Evolutionary conservation across 2,797 vertebrate species (phyloP), one percentile per base, ranked within the genome.

Genomic region (Calcarius lapponicus): DNA sequence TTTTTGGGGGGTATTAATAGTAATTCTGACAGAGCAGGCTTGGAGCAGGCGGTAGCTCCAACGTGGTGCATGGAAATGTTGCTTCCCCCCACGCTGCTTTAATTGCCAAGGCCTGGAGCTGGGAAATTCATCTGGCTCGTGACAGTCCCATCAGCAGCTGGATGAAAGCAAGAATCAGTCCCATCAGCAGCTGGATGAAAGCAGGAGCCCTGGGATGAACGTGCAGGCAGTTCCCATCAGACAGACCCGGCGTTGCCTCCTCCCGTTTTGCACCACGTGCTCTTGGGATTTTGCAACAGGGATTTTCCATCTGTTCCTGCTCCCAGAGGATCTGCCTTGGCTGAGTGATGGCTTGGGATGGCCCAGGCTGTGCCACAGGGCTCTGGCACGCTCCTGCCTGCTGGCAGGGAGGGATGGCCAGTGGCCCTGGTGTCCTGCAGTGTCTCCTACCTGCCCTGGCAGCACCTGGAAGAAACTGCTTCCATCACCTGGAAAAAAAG

Each of bases 1-100:
- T 93, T 96, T 86, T 66, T 8, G 14, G 38, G 82, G 72, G 57
- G 73, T 90, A 71, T 96, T 86, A 96, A 91, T 86, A 96, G 92
- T 51, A 78, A 61, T 92, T 97, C 22, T 12, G 86, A 87, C 65
- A 96, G 96, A 96, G 43, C 61, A 38, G 74, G 10, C 61, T 91
- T 31, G 32, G 62, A 82, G 70, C 24, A 1, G 53, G 80, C 47
- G 4, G 89, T 74, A 56, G 78, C 87, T 90, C 67, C 91, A 57
- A 9, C 3, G 6, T 5, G 73, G 61, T 69, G 69, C 43, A 1
- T 71, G 88, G 93, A 91, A 86, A 65, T 19, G 70, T 66, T 72
- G 70, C 72, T 85, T 72, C 60, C 32, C 29, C 20, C 56, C 34
- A 38, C 7, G 0, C 45, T 88, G 19, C 0, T 43, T 54, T 71